Conservation (phyloP, 1,140 invertebrate species). For the Danaus plexippus region DNA sequence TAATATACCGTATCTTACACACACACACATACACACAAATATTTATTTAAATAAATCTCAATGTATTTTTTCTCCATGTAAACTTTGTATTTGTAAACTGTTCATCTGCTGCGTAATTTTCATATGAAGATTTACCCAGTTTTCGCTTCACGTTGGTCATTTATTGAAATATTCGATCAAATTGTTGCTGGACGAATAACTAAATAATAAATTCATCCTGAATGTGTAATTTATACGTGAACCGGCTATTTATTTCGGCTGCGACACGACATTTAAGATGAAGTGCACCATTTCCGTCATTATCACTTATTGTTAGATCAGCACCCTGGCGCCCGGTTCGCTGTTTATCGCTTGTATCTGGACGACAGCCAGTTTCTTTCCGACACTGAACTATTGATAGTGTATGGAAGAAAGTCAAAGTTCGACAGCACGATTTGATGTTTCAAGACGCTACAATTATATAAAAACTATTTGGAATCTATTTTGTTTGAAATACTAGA, state of each 20-base stretch:
- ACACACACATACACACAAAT: too few species aligned
- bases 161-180: too few species aligned
- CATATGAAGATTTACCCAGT: too few species aligned
- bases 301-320: constrained; percentile 45
- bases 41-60: too few species aligned
- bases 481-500: not conserved
- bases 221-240: constrained; percentile 22
- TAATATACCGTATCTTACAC: too few species aligned
- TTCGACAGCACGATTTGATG: constrained; percentile 42
- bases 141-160: too few species aligned
- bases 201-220: constrained; percentile 1
- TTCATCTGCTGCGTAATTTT: too few species aligned
- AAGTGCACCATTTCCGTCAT: constrained; percentile 57
- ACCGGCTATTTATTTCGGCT: constrained; percentile 14
- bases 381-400: constrained; percentile 32
- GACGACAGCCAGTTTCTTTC: constrained; percentile 46
- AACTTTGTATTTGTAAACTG: too few species aligned
- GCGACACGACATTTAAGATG: constrained; percentile 15
- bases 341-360: constrained; percentile 64
- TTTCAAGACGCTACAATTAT: constrained; percentile 9
- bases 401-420: constrained; percentile 54
- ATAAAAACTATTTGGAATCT: constrained; percentile 15
- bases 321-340: constrained; percentile 46
- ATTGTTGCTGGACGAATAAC: too few species aligned
- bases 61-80: too few species aligned